Base-by-base conservation (phyloP, 2,113 vertebrate species). In the Stigmatopora nigra region DNA sequence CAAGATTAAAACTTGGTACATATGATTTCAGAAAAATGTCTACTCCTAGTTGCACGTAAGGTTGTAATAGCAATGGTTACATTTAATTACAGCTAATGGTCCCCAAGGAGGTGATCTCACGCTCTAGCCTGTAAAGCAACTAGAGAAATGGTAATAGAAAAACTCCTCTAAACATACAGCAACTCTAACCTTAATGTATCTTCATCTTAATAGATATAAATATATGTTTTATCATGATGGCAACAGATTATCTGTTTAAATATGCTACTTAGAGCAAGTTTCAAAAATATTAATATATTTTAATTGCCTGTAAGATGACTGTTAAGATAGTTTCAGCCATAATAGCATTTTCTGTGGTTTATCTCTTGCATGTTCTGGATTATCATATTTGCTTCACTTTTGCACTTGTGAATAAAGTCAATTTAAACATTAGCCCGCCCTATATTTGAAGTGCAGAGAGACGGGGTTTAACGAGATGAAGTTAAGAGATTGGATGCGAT, bases 321-420 rank as follows among this genome's bases (percentile, higher is more conserved):
- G 76, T 78, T 82, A 78, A 85, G 61, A 82, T 78, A 71, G 69
- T 76, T 82, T 82, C 68, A 66, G 71, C 76, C 72, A 64, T 83
- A 77, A 78, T 82, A 67, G 78, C 51, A 72, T 83, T 75, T 66
- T 60, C 60, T 38, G 63, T 48, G 62, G 58, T 73, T 82, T 65
- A 78, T 82, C 63, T 63, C 69, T 59, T 67, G 48, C 46, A 65
- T 76, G 77, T 75, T 80, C 76, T 78, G 71, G 71, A 84, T 67
- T 20, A 68, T 51, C 22, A 71, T 25, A 82, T 73, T 60, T 67
- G 55, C 49, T 14, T 51, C 61, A 63, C 69, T 77, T 78, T 79
- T 65, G 65, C 67, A 70, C 44, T 70, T 66, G 62, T 75, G 67
- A 82, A 76, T 65, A 70, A 68, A 68, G 49, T 65, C 72, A 68